Base-by-base conservation (phyloP, 1,140 invertebrate species). In the Leptestheria dahalacensis region DNA sequence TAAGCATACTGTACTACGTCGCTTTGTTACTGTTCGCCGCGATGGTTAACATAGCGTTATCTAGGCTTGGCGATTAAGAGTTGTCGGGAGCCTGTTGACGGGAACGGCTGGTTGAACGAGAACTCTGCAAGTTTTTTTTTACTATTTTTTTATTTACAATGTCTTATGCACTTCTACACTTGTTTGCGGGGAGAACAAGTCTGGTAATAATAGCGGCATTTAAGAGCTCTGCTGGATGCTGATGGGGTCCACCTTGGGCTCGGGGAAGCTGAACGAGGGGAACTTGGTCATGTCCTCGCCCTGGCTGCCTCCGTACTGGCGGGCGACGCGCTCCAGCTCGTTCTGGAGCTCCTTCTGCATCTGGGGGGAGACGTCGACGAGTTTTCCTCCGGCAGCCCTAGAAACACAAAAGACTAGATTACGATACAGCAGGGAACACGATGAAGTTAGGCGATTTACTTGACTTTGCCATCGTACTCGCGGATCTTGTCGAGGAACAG, bases 401-500 rank as follows among this genome's bases (percentile, higher is more conserved):
- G 48, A 66, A 65, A 61, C 59, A 10, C 6, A 41, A 41, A 61
- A 47, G 25, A 25, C 2, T 48, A 12, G 12, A 10, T 2, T 20
- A 21, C 28, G 15, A n/a, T 51, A 56, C 10, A 23, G 23, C 47
- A 48, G n/a, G n/a, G n/a, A n/a, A n/a, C n/a, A n/a, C n/a, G n/a
- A n/a, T n/a, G 6, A 4, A n/a, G 2, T 15, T 29, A 15, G 15
- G 24, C 21, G 18, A 74, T 77, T 76, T 78, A 86, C 83, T 74
- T 73, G 67, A 75, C 81, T 66, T 86, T 85, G 18, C 82, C 73
- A 66, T 82, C 87, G 74, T 92, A 97, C 74, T 94, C 91, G 54
- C 81, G 80, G 63, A 96, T 81, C 81, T 95, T 95, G 56, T 95
- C 87, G 47, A 95, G 66, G 70, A 97, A 97, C 24, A 96, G 71